These are phyloP conservation scores for Luffia ferchaultella DNA, from an alignment of 2,888 invertebrate genomes.

Conservation along the genomic window DNA sequence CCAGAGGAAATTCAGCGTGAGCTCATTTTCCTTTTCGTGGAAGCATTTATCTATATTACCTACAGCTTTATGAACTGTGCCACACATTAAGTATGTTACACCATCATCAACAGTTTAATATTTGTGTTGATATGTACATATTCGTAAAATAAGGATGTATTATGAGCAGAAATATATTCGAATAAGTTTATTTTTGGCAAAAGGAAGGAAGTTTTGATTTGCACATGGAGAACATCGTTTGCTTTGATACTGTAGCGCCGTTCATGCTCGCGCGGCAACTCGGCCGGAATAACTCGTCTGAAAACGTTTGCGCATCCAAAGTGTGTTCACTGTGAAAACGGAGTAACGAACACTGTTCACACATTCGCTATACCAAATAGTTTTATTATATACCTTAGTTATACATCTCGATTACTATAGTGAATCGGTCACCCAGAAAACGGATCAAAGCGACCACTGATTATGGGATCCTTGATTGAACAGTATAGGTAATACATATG, in stretches of 20 bases:
- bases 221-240: conserved; percentile 28
- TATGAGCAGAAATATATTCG: no score
- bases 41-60: conserved; percentile 5
- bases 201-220: not conserved
- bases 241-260: conserved; percentile 31
- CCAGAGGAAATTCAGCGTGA: conserved; percentile 29
- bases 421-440: not conserved
- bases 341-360: not conserved
- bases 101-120: no score
- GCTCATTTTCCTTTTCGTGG: conserved; percentile 18
- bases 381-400: not conserved
- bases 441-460: not conserved
- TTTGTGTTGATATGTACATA: no score
- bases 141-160: no score
- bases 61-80: conserved; percentile 4
- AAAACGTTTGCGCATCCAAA: conserved; percentile 34
- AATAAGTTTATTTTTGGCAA: not conserved
- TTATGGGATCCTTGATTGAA: not conserved
- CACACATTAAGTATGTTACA: no score
- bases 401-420: no score
- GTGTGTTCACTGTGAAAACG: conserved; percentile 8
- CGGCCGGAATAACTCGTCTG: conserved; percentile 37
- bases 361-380: no score
- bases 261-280: conserved; percentile 19
- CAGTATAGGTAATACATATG: not conserved